Percentiles rank a stretch among this genome's conserved stretches.
Conservation (phyloP, 2,888 invertebrate species). For the Eledona agricola region DNA sequence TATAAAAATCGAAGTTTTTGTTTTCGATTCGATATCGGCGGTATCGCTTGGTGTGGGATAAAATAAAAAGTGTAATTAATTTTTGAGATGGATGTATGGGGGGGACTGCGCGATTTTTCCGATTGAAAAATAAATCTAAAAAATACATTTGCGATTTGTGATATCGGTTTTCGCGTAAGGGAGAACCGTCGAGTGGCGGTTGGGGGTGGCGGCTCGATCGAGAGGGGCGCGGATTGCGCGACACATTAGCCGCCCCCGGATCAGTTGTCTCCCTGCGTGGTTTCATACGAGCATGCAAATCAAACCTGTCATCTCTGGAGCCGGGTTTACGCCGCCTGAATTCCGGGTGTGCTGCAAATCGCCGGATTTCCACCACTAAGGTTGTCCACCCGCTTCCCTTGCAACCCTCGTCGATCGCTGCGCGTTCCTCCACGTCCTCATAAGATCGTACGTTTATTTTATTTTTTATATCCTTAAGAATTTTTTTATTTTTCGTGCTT, state of each 20-base stretch:
- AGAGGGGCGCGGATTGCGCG: conserved; percentile 53
- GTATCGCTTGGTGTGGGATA: conserved; percentile 33
- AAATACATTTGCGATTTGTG: conserved; percentile 58
- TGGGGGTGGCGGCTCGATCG: conserved; percentile 38
- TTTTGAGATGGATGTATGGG: conserved; percentile 61
- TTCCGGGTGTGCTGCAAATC: conserved; percentile 23
- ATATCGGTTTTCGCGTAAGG: conserved; percentile 51
- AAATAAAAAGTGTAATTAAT: conserved; percentile 60
- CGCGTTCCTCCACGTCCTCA: no score
- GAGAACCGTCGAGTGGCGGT: conserved; percentile 39
- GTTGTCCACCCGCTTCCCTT: no score
- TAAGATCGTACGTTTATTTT: no score
- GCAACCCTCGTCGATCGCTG: no score
- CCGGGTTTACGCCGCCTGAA: conserved; percentile 44
- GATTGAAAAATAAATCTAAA: conserved; percentile 60
- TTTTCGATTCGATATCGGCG: conserved; percentile 37
- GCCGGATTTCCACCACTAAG: neutral
- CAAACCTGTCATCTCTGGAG: conserved; percentile 58
- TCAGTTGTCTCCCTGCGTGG: conserved; percentile 51
- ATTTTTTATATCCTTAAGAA: no score
- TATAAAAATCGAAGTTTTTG: conserved; percentile 49
- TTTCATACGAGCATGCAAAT: conserved; percentile 57
- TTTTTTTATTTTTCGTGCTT: no score
- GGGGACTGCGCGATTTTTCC: conserved; percentile 56
- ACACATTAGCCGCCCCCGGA: conserved; percentile 57